phyloP scores from a whole-genome alignment of 35 echinoderm and acorn worm species.

The Apostichopus californicus region DNA sequence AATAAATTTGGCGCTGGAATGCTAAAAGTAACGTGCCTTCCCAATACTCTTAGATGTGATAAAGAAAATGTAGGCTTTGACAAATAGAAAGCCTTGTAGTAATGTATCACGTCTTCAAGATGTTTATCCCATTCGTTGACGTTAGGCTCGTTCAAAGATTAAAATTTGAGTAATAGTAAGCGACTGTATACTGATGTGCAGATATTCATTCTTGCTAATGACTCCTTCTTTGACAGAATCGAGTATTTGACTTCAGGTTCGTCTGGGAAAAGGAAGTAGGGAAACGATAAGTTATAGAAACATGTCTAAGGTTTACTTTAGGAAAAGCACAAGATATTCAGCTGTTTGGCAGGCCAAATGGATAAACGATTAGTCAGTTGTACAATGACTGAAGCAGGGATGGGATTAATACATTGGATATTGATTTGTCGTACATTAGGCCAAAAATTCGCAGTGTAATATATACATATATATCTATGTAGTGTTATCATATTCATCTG shows the following conservation, averaged over 20 bases:
- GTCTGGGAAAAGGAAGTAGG: not conserved
- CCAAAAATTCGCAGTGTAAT: not conserved
- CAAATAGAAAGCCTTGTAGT: not conserved
- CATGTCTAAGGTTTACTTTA: not conserved
- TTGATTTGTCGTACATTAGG: not conserved
- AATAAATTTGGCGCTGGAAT: not conserved
- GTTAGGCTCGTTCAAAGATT: constrained; percentile 20
- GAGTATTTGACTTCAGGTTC: not conserved
- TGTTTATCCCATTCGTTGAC: not conserved
- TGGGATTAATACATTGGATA: not conserved
- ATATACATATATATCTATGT: too few relatives aligned
- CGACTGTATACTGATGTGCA: constrained; percentile 5
- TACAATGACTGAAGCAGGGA: not conserved
- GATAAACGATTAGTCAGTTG: not conserved
- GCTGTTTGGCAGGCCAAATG: not conserved
- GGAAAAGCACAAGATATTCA: not conserved
- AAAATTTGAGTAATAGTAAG: constrained; percentile 21
- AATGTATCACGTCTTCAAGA: not conserved
- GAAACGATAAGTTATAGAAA: not conserved
- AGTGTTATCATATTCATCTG: too few relatives aligned
- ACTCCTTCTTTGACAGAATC: not conserved
- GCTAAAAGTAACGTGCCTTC: too few relatives aligned
- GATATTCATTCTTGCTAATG: constrained; percentile 16
- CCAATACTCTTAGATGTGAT: too few relatives aligned
- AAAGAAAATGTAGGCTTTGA: not conserved